Conservation (phyloP, 2,888 invertebrate species). For the Mycalesis mineus region DNA sequence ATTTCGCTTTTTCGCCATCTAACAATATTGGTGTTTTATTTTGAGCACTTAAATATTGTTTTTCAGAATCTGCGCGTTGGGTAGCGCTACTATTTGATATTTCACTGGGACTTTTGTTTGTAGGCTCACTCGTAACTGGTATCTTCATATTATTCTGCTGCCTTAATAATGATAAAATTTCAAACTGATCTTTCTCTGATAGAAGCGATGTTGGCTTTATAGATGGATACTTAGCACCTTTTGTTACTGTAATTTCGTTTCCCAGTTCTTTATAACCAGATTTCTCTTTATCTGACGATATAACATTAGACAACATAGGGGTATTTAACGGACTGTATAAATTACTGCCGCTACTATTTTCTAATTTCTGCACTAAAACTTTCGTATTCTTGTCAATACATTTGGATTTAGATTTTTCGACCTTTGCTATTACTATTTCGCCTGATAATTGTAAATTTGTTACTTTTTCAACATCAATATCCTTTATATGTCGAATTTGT, state of each 20-base stretch:
- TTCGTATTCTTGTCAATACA: slow-evolving; percentile 11
- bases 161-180: slow-evolving; percentile 47
- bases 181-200: slow-evolving; percentile 53
- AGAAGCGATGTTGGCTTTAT: slow-evolving; percentile 26
- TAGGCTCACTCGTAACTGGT: slow-evolving; percentile 9
- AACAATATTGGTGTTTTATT: not conserved
- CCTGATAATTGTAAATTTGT: slow-evolving; percentile 29
- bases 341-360: slow-evolving; percentile 5
- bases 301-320: slow-evolving; percentile 26
- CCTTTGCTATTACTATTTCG: slow-evolving; percentile 30
- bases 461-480: slow-evolving; percentile 29
- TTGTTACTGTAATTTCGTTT: slow-evolving; percentile 11
- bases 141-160: slow-evolving; percentile 47
- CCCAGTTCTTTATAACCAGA: not conserved
- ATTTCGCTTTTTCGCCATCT: not conserved
- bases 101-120: slow-evolving; percentile 8
- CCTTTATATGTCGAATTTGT: slow-evolving; percentile 4
- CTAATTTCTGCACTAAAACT: slow-evolving; percentile 11
- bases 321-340: not conserved
- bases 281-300: slow-evolving; percentile 18
- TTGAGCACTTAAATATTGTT: not conserved
- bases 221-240: not conserved
- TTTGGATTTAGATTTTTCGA: slow-evolving; percentile 20
- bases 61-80: not conserved
- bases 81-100: not conserved